Conservation (phyloP, 2,888 invertebrate species). For the Drosophila anceps region DNA sequence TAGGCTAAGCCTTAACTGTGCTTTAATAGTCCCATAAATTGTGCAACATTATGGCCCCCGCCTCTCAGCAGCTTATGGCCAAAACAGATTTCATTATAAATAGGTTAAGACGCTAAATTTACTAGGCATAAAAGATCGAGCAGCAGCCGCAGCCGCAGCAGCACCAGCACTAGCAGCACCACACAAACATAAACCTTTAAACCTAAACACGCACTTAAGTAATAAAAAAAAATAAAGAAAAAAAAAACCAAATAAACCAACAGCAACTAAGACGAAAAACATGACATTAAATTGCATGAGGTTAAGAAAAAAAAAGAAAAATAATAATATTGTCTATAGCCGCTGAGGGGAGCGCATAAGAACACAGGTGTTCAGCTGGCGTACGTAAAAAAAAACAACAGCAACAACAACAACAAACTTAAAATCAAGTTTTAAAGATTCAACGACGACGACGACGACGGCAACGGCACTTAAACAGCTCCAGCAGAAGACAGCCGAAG, state of each 20-base stretch:
- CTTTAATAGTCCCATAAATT: slow-evolving; percentile 71
- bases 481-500: slow-evolving; percentile 45
- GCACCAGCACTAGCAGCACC: slow-evolving; percentile 27
- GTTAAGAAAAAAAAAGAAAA: slow-evolving; percentile 47
- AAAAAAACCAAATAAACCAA: slow-evolving; percentile 42
- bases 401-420: slow-evolving; percentile 61
- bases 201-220: slow-evolving; percentile 82
- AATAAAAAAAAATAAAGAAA: slow-evolving; percentile 69
- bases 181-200: slow-evolving; percentile 75
- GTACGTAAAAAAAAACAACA: slow-evolving; percentile 60
- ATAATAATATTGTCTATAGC: slow-evolving; percentile 65
- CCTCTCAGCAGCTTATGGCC: slow-evolving; percentile 42
- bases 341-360: slow-evolving; percentile 57
- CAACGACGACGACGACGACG: slow-evolving; percentile 54
- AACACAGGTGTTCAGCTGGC: slow-evolving; percentile 79
- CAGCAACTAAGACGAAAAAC: slow-evolving; percentile 78
- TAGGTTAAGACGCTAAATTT: slow-evolving; percentile 80
- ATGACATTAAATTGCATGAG: slow-evolving; percentile 82
- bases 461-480: slow-evolving; percentile 68
- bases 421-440: slow-evolving; percentile 81
- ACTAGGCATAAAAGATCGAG: slow-evolving; percentile 62
- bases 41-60: slow-evolving; percentile 57
- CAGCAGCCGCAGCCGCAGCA: slow-evolving; percentile 29
- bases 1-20: slow-evolving; percentile 66
- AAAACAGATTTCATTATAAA: slow-evolving; percentile 78